A percentile compares a stretch with the other conserved stretches of the same genome.
These are phyloP conservation scores for Trichosurus vulpecula DNA, from an alignment of 2,797 vertebrate species.

Conservation along the genomic window DNA sequence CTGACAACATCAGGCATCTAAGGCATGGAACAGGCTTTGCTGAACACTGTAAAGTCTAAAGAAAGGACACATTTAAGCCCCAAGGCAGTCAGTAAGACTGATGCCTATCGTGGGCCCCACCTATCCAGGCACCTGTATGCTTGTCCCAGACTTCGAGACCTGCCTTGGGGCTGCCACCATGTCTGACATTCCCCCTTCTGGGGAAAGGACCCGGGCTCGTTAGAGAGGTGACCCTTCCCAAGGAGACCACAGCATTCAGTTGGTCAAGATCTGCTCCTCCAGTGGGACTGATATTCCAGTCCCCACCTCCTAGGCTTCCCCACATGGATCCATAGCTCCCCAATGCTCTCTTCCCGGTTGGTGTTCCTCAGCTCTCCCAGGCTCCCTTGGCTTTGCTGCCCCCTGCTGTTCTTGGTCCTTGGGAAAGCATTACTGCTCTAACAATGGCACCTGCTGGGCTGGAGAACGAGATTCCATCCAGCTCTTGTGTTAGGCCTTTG, in stretches of 20 bases:
- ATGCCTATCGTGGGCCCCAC: background rate
- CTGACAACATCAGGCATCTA: background rate
- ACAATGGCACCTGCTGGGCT: background rate
- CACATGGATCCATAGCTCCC: background rate
- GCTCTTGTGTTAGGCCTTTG: too few species aligned
- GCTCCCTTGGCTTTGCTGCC: background rate
- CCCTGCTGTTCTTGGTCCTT: background rate
- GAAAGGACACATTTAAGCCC: background rate
- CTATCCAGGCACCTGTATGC: background rate
- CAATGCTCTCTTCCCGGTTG: background rate
- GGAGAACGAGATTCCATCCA: too few species aligned
- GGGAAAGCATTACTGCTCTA: background rate
- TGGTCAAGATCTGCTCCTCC: background rate
- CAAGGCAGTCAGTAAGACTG: background rate
- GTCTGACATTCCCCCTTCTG: fast-evolving
- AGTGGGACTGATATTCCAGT: fast-evolving
- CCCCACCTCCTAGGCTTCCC: background rate
- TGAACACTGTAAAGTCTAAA: background rate
- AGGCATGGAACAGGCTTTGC: background rate
- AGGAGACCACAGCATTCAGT: background rate
- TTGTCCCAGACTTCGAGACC: background rate
- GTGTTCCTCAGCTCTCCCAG: background rate
- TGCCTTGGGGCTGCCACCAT: background rate
- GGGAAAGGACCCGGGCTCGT: background rate
- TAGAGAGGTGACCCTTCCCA: background rate